Conservation (phyloP, 2,113 vertebrate genomes). For the Pelmatolapia mariae region DNA sequence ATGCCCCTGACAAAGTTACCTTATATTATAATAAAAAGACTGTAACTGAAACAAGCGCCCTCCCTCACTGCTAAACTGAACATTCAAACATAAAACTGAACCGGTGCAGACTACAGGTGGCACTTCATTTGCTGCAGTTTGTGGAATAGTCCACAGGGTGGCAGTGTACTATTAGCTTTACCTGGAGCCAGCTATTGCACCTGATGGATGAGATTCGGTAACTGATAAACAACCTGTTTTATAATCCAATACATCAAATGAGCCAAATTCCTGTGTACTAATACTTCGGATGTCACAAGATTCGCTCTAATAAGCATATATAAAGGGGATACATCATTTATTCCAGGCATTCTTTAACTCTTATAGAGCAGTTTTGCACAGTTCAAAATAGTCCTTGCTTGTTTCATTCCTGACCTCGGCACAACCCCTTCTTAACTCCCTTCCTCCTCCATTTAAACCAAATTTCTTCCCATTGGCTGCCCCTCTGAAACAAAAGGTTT, state of each 20-base stretch:
- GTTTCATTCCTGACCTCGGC: not conserved
- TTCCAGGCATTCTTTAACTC: fast-evolving
- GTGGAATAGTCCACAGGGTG: not conserved
- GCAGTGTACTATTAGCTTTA: not conserved
- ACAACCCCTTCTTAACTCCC: not conserved
- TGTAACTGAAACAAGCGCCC: not conserved
- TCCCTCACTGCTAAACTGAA: not conserved
- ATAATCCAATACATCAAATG: not conserved
- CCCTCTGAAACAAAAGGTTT: not conserved
- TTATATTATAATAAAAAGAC: not conserved
- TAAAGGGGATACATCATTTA: not conserved
- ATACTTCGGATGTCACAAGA: not conserved
- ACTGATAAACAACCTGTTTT: not conserved
- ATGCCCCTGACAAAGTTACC: not conserved
- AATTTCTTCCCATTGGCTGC: not conserved
- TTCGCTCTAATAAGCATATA: fast-evolving
- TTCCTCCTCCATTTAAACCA: not conserved
- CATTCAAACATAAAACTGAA: not conserved
- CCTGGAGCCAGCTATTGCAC: not conserved
- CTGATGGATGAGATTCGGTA: not conserved
- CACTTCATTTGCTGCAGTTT: not conserved
- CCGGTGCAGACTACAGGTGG: fast-evolving
- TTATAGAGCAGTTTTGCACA: not conserved
- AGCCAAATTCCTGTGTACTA: not conserved
- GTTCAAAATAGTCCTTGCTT: fast-evolving